Conservation (phyloP, 1,140 invertebrate genomes). For the Eupristina koningsbergeri region DNA sequence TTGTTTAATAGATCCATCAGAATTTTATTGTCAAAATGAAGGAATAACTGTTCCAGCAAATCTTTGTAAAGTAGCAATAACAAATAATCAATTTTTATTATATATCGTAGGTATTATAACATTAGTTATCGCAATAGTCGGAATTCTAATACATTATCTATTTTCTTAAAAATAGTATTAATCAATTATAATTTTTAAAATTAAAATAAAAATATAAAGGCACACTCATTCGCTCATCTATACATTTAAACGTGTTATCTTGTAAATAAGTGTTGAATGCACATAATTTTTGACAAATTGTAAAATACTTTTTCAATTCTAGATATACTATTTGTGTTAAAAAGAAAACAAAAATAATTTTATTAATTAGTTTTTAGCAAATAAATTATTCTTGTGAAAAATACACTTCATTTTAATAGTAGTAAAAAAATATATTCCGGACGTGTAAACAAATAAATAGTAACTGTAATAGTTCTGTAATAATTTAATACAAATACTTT, state of each 20-base stretch:
- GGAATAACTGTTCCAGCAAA: constrained; percentile 73
- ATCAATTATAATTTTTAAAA: constrained; percentile 51
- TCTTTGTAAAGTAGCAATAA: constrained; percentile 69
- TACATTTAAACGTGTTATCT: background rate
- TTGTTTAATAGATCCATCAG: constrained; percentile 76
- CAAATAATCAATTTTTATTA: constrained; percentile 74
- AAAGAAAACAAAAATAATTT: background rate
- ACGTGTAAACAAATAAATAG: too few species aligned
- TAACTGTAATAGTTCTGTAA: too few species aligned
- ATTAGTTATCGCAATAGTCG: constrained; percentile 75
- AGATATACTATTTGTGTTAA: constrained; percentile 47
- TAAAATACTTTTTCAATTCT: constrained; percentile 46
- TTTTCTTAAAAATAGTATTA: constrained; percentile 51
- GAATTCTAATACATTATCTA: constrained; percentile 75
- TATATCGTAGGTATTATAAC: constrained; percentile 76
- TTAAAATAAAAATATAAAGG: constrained; percentile 46
- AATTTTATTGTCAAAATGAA: constrained; percentile 77
- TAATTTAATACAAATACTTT: too few species aligned
- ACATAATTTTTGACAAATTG: constrained; percentile 52
- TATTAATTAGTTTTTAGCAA: too few species aligned
- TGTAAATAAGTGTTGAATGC: constrained; percentile 3
- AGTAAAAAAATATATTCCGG: too few species aligned
- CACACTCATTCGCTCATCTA: background rate
- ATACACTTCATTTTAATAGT: too few species aligned
- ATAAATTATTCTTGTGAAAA: too few species aligned